phyloP scores from a whole-genome alignment of 2,797 vertebrate genomes.

The Oryzias sinensis region DNA sequence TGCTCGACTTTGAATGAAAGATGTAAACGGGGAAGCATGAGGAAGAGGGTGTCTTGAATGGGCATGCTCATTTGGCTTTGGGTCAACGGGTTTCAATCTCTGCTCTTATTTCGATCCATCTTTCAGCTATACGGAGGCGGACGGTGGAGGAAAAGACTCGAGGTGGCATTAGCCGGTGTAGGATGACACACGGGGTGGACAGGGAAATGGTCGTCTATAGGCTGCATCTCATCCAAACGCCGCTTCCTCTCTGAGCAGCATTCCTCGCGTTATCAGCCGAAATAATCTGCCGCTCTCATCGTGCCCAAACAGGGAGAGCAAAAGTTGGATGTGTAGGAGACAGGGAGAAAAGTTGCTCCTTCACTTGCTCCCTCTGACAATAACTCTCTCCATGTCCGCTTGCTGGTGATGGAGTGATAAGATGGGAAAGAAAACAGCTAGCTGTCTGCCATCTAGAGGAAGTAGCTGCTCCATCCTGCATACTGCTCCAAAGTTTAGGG shows the following conservation, averaged over 20 bases:
- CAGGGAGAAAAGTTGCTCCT: constrained; percentile 33
- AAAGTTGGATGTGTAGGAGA: constrained; percentile 39
- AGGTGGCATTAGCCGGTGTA: constrained; percentile 14
- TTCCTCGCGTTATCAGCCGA: constrained; percentile 72
- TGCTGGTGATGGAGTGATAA: constrained; percentile 78
- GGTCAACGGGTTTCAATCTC: constrained; percentile 70
- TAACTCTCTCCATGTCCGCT: constrained; percentile 59
- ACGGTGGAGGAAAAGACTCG: constrained; percentile 28
- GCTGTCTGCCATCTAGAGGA: constrained; percentile 80
- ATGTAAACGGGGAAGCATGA: constrained; percentile 5
- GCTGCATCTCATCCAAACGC: constrained; percentile 60
- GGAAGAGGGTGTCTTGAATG: constrained; percentile 58
- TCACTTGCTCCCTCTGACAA: constrained; percentile 23
- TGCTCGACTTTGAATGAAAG: too few relatives aligned
- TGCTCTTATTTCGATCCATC: constrained; percentile 53
- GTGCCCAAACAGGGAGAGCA: constrained; percentile 79
- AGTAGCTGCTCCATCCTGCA: constrained; percentile 66
- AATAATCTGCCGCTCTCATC: constrained; percentile 75
- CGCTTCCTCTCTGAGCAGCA: constrained; percentile 60
- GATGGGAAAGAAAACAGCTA: constrained; percentile 72
- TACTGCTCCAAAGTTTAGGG: constrained; percentile 23
- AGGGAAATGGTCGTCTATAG: constrained; percentile 49
- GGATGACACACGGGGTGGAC: constrained; percentile 39
- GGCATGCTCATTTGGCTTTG: constrained; percentile 64
- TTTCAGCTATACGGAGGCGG: constrained; percentile 22